Evolutionary conservation across 1,140 invertebrate species (phyloP).

Genomic region (Saccostrea glomerata): DNA sequence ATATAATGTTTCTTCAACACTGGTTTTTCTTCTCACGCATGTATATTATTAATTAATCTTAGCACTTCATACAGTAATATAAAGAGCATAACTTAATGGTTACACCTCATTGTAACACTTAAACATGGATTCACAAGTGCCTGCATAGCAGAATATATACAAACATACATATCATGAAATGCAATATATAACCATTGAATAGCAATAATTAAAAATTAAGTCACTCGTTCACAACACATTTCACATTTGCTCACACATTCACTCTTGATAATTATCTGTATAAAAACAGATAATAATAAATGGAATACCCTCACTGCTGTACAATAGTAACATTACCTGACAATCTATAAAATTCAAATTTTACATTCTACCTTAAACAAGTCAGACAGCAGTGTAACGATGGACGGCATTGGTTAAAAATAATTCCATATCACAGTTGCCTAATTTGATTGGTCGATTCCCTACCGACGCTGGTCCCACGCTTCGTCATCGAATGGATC

Average conservation of each 20-base stretch:
- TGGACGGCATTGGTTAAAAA: not conserved
- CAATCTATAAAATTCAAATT: not conserved
- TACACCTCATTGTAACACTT: too few species aligned
- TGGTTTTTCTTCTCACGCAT: too few species aligned
- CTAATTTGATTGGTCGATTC: not conserved
- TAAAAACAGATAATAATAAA: not conserved
- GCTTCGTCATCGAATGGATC: slow-evolving; percentile 76
- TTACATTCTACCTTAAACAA: not conserved
- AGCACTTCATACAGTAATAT: too few species aligned
- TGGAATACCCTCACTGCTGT: not conserved
- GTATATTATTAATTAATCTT: too few species aligned
- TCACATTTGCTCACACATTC: too few species aligned
- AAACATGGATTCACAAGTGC: not conserved
- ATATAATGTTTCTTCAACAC: too few species aligned
- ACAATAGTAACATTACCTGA: not conserved
- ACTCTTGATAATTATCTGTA: not conserved
- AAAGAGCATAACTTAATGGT: too few species aligned
- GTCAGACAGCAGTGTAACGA: not conserved
- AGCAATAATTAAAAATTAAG: too few species aligned
- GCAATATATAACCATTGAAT: too few species aligned
- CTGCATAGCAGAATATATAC: slow-evolving; percentile 30
- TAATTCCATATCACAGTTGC: slow-evolving; percentile 13
- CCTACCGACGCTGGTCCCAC: slow-evolving; percentile 64
- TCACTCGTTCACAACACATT: too few species aligned
- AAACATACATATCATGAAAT: not conserved